These are phyloP conservation scores for Chymomyza caudatula DNA, from an alignment of 2,888 invertebrate genomes.

Conservation along the genomic window DNA sequence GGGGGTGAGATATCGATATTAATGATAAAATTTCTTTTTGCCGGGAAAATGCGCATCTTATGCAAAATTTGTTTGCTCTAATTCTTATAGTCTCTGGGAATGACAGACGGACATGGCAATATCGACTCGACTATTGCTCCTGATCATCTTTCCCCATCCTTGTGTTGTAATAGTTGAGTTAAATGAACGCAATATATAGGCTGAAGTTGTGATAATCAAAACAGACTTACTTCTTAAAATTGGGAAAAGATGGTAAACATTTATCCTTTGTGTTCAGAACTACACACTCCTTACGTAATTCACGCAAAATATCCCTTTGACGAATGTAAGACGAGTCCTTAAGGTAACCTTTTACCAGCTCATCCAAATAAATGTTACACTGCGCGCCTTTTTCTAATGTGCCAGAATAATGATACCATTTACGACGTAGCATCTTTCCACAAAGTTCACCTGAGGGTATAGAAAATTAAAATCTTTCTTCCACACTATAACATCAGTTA, in stretches of 20 bases:
- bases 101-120: too few species aligned
- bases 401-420: slow-evolving; percentile 85
- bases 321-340: slow-evolving; percentile 81
- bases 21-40: too few species aligned
- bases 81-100: too few species aligned
- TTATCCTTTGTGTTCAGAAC: slow-evolving; percentile 81
- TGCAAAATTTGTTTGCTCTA: too few species aligned
- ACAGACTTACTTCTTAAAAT: slow-evolving; percentile 80
- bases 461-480: not conserved
- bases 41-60: too few species aligned
- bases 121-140: too few species aligned
- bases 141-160: too few species aligned
- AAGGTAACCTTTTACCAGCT: slow-evolving; percentile 83
- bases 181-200: too few species aligned
- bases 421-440: slow-evolving; percentile 81
- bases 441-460: slow-evolving; percentile 77
- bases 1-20: too few species aligned
- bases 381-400: slow-evolving; percentile 82
- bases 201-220: not conserved
- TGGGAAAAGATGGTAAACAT: slow-evolving; percentile 81
- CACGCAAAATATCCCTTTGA: slow-evolving; percentile 80
- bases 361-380: slow-evolving; percentile 83
- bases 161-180: too few species aligned
- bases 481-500: not conserved
- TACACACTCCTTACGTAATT: slow-evolving; percentile 81